Base-by-base conservation (phyloP, 2,888 invertebrate species). In the Baronia brevicornis region DNA sequence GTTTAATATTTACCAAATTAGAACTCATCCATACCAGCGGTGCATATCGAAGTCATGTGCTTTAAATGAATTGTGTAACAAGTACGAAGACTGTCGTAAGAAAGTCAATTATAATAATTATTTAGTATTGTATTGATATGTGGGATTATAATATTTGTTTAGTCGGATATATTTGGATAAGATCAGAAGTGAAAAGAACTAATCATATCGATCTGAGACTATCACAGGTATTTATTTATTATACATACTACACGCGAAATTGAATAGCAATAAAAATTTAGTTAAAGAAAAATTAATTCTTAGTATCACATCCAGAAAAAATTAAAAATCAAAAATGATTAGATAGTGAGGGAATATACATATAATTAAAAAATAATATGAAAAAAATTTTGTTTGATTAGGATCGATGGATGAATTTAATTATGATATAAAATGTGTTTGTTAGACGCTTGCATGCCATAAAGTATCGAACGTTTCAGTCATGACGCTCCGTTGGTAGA, bases 11-110 rank as follows among this genome's bases (percentile, higher is more conserved):
- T 74, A 72, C 68, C 68, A 66, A 63, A 60, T 54, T 57, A 44
- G 48, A 74, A 77, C 77, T 67, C 82, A 68, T 80, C 84, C 84
- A 77, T 77, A 79, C 84, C 84, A 84, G 84, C 66, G 84, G 84
- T 84, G 84, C 79, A 84, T 84, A 84, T 82, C 84, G 70, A 56
- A 57, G 57, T 60, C 54, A 55, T 65, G 64, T 72, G 41, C 51
- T 49, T 49, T 48, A 48, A 54, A 55, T 60, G 59, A 48, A 48
- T 54, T 50, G 61, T 67, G 66, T 68, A 36, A 43, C 43, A 52
- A 56, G 61, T 58, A 37, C 14, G 7, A 35, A 46, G 7, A 39
- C 44, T 47, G 46, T 40, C 51, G 44, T 31, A 42, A 7, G 10
- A 33, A 20, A 35, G 18, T 19, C 20, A 29, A 37, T 19, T n/a